Base-by-base conservation (phyloP, 37 sponge, comb jelly and placozoan genomes). In the Aplysina aerophoba region DNA sequence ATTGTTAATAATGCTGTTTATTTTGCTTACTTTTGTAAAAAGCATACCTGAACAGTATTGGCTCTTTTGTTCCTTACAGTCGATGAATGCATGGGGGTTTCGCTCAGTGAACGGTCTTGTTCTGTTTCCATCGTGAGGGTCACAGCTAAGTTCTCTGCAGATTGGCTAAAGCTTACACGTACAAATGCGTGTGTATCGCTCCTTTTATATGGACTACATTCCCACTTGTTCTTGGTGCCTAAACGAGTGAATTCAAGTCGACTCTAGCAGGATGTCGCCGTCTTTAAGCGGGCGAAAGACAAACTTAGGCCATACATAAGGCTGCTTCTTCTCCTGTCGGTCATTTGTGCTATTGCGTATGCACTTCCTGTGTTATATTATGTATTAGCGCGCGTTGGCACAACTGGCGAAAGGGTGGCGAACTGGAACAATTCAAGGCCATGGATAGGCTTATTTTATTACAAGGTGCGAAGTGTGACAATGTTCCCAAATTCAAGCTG, bases 1-100 rank as follows among this genome's bases (percentile, higher is more conserved):
- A 62, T 62, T 62, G 64, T 62, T 62, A 62, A 62, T 28, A 11
- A 11, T 6, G 28, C 11, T 62, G 8, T 44, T 62, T 62, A 2
- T 4, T 11, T 62, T 62, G 64, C 64, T 62, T 62, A 62, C 64
- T 62, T 62, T 62, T 62, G 64, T 62, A 62, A 62, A n/a, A n/a
- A 62, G 2, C 64, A 62, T 62, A 62, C 64, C 64, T 62, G 64
- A 62, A 14, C 64, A 62, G 64, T 62, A 62, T 62, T 62, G 64
- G 11, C 64, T 62, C 64, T 62, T 62, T 62, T 62, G 64, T 14
- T 62, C 64, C 64, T 62, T 62, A 62, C 64, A 62, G 64, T 62
- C 64, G 12, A 62, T 14, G 64, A 62, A 62, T 62, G 64, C 12
- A 62, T 14, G 12, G 64, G 64, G 11, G 64, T 62, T 62, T 62